A percentile compares a stretch with the other conserved stretches of the same genome.
phyloP scores from a whole-genome alignment of 2,113 vertebrate species.

The Dromiciops gliroides region DNA sequence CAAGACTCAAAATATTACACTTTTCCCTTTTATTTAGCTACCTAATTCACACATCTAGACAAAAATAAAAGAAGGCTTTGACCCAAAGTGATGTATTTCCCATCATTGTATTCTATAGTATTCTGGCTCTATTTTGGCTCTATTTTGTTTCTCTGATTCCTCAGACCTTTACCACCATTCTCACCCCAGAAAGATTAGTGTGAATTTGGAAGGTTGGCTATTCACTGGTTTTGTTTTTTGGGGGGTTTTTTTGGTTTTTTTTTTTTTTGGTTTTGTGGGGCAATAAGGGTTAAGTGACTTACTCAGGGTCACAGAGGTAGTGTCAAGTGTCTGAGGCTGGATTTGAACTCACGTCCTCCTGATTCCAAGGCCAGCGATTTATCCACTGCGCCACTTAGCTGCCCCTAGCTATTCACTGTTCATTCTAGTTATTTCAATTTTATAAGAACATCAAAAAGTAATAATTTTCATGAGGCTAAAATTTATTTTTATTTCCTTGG shows the following conservation, averaged over 20 bases:
- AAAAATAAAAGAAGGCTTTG: background rate
- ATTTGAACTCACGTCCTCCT: no score
- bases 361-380: no score
- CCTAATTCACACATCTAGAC: background rate
- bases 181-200: background rate
- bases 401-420: background rate
- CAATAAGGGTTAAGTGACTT: no score
- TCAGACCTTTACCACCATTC: background rate
- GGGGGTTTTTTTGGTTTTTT: no score
- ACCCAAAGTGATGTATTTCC: background rate
- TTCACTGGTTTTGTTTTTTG: no score
- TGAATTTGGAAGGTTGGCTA: background rate
- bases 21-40: background rate
- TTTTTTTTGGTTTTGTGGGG: no score
- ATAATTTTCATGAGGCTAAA: background rate
- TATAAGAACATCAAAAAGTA: background rate
- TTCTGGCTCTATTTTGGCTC: background rate
- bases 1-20: background rate
- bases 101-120: background rate
- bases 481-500: accelerated
- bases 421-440: background rate
- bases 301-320: no score
- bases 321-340: no score
- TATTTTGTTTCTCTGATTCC: background rate
- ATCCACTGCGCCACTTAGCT: no score